Evolutionary conservation across 2,113 vertebrate genomes (phyloP).

Genomic region (Probosciger aterrimus): DNA sequence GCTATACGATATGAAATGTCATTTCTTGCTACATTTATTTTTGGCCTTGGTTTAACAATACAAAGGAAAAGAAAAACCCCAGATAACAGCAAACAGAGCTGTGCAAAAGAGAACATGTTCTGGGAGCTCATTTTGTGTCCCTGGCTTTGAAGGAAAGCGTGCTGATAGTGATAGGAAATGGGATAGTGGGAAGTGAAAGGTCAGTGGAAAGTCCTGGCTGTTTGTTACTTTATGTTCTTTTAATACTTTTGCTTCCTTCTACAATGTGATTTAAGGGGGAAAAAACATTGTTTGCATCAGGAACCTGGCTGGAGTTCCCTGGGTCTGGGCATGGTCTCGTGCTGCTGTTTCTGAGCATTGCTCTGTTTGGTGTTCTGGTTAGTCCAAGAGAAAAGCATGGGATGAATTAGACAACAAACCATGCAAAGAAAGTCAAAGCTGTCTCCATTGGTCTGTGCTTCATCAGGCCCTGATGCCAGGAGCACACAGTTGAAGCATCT

Average conservation of each 20-base stretch:
- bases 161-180: conserved; percentile 62
- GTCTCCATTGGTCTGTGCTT: not conserved
- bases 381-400: not conserved
- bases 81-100: not conserved
- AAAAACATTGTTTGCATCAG: not conserved
- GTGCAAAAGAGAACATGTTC: not conserved
- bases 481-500: accelerated
- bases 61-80: not conserved
- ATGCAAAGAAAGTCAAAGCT: not conserved
- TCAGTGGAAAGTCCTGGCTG: conserved; percentile 54
- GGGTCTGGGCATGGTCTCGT: not conserved
- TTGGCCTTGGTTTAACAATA: not conserved
- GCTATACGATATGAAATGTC: not conserved
- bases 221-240: conserved; percentile 38
- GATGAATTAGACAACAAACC: not conserved
- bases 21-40: not conserved
- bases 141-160: conserved; percentile 18
- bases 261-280: not conserved
- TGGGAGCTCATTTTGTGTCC: conserved; percentile 12
- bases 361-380: not conserved
- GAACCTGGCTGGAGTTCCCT: not conserved
- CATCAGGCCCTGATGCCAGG: not conserved
- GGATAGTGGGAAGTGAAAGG: conserved; percentile 44
- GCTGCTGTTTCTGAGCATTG: not conserved
- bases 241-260: conserved; percentile 33